Conservation (phyloP, 1,140 invertebrate genomes). For the Drosophila yakuba region DNA sequence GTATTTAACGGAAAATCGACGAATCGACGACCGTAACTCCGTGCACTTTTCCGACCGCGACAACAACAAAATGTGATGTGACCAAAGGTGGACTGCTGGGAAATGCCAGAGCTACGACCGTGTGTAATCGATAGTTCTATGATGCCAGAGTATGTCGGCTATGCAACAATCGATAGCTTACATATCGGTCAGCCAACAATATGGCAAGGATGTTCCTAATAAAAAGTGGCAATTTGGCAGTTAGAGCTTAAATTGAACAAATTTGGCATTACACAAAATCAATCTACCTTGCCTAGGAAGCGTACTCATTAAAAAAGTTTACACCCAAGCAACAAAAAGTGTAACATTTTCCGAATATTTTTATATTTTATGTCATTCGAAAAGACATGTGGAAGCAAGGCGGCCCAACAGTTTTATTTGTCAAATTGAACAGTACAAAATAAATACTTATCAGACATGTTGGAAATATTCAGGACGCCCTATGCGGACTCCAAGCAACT, state of each 20-base stretch:
- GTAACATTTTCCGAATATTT: no score
- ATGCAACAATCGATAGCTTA: neutral
- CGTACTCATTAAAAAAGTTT: no score
- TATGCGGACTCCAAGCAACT: conserved; percentile 31
- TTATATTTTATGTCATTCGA: no score
- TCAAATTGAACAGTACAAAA: neutral
- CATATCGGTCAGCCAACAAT: neutral
- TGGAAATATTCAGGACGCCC: conserved; percentile 29
- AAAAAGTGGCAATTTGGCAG: neutral
- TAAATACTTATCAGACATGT: conserved; percentile 17
- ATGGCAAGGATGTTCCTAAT: no score
- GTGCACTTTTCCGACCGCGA: conserved; percentile 36
- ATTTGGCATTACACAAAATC: no score
- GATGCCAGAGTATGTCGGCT: neutral
- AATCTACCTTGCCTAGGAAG: no score
- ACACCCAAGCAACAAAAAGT: no score
- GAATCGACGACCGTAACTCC: conserved; percentile 9
- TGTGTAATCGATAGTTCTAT: neutral
- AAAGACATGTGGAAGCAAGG: no score
- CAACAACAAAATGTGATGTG: conserved; percentile 19
- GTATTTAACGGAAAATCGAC: conserved; percentile 20
- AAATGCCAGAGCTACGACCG: neutral
- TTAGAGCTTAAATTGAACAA: no score
- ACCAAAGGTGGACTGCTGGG: neutral
- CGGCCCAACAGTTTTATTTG: neutral